These are phyloP conservation scores for Hylomyscus alleni DNA, from an alignment of 2,797 vertebrate species.

Conservation along the genomic window DNA sequence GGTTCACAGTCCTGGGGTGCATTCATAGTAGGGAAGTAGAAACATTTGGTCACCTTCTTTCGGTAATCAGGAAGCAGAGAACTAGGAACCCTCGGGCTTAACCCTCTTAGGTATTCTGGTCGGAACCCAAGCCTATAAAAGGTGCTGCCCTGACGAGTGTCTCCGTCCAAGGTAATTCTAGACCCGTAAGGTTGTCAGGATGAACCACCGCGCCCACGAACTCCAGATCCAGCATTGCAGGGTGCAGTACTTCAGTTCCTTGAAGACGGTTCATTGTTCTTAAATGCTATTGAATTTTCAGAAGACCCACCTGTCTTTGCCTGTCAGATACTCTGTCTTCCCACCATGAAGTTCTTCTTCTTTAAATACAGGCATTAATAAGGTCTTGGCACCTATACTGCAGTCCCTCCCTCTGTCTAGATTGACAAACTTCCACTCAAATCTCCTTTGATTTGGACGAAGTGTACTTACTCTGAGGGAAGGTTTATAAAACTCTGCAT, in stretches of 20 bases:
- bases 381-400: not conserved
- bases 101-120: not conserved
- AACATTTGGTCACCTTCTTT: not conserved
- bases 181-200: not conserved
- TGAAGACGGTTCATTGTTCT: not conserved
- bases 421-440: not conserved
- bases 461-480: not conserved
- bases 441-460: not conserved
- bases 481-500: not conserved
- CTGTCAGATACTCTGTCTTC: not conserved
- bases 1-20: too few relatives aligned
- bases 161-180: not conserved
- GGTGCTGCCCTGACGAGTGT: not conserved
- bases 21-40: not conserved
- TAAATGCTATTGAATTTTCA: not conserved
- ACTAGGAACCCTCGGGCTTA: rapidly evolving
- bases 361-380: not conserved
- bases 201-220: too few relatives aligned
- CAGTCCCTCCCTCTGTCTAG: not conserved
- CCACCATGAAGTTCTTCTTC: not conserved
- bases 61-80: not conserved
- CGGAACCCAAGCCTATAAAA: not conserved
- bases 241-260: not conserved
- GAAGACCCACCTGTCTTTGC: not conserved
- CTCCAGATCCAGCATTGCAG: not conserved